Evolutionary conservation across 1,140 invertebrate species (phyloP).

Genomic region (Aphis craccivora): DNA sequence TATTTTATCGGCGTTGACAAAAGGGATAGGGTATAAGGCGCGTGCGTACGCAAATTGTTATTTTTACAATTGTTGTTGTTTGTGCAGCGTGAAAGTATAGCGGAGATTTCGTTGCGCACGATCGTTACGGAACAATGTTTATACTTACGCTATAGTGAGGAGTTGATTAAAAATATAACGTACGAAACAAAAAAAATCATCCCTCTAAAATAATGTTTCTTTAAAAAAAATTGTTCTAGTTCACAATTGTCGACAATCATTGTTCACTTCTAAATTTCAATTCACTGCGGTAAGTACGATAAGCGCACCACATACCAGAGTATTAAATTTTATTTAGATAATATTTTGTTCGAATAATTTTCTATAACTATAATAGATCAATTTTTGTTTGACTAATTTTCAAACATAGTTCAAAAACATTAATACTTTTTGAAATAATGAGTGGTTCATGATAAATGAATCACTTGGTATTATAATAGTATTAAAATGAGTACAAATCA

Average conservation of each 20-base stretch:
- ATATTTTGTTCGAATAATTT: too few species aligned
- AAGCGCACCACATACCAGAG: background rate
- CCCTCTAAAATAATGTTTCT: background rate
- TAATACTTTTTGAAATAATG: too few species aligned
- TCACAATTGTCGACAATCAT: background rate
- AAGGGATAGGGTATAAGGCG: background rate
- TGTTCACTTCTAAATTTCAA: background rate
- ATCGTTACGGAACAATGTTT: background rate
- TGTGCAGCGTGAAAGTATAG: background rate
- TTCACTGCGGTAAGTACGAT: background rate
- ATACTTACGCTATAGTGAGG: background rate
- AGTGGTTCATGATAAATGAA: too few species aligned
- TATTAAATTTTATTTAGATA: too few species aligned
- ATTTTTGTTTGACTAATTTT: too few species aligned
- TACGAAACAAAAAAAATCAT: background rate
- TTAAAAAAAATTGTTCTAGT: background rate
- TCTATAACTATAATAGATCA: too few species aligned
- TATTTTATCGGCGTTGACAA: background rate
- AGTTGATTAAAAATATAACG: conserved; percentile 5
- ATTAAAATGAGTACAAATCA: too few species aligned
- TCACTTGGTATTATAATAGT: too few species aligned
- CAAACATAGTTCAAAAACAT: too few species aligned
- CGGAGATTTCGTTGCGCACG: background rate
- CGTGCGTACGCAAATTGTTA: background rate
- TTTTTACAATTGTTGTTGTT: background rate